Evolutionary conservation across 2,113 vertebrate species (phyloP).

Genomic region (Eublepharis macularius): DNA sequence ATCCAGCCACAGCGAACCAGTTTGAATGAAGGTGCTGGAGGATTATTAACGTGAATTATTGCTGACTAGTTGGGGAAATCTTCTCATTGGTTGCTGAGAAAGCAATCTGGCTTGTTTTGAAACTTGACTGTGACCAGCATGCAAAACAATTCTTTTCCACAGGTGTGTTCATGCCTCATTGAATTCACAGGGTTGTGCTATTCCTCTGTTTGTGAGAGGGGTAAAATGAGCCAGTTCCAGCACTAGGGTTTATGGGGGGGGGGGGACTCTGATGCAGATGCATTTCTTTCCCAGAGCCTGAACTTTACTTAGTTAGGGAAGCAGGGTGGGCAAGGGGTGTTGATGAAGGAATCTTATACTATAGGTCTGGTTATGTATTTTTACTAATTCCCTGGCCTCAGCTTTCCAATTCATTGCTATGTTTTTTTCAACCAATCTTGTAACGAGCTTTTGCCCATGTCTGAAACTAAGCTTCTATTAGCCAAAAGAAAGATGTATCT

Average conservation of each 20-base stretch:
- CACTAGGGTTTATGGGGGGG: neutral
- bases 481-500: too few species aligned
- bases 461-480: too few species aligned
- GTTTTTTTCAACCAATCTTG: too few species aligned
- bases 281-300: constrained; percentile 60
- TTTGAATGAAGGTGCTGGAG: constrained; percentile 33
- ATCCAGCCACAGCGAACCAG: constrained; percentile 37
- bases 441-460: too few species aligned
- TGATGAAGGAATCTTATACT: neutral
- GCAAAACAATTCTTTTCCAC: constrained; percentile 61
- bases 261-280: constrained; percentile 39
- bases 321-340: neutral
- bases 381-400: too few species aligned
- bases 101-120: constrained; percentile 66
- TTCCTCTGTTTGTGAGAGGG: constrained; percentile 52
- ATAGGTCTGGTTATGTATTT: too few species aligned
- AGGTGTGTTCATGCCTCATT: constrained; percentile 67
- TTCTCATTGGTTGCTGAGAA: constrained; percentile 61
- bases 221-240: constrained; percentile 61
- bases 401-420: too few species aligned
- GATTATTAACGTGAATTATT: constrained; percentile 31
- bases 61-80: constrained; percentile 59
- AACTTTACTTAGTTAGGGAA: constrained; percentile 64
- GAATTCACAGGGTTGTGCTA: constrained; percentile 62
- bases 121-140: constrained; percentile 70